Conservation (phyloP, 2,113 vertebrate genomes). For the Sisor rabdophorus region DNA sequence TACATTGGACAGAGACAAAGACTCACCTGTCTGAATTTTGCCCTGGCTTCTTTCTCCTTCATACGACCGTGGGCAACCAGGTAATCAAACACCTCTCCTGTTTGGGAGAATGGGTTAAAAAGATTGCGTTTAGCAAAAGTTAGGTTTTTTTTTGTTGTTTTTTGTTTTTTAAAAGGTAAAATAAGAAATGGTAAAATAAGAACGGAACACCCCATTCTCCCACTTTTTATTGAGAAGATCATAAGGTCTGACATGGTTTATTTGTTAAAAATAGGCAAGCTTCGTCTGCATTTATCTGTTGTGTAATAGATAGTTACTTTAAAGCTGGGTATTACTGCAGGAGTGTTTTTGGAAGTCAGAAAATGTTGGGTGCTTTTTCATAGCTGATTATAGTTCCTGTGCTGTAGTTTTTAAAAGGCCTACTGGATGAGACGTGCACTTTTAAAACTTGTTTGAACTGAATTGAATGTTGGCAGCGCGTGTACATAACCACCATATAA, state of each 20-base stretch:
- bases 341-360: background rate
- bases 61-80: slow-evolving; percentile 80
- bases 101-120: background rate
- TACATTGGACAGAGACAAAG: background rate
- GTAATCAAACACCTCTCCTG: slow-evolving; percentile 81
- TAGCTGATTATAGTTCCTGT: background rate
- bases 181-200: background rate
- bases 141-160: too few relatives aligned
- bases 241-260: background rate
- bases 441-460: too few relatives aligned
- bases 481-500: too few relatives aligned
- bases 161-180: too few relatives aligned
- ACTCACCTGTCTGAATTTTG: slow-evolving; percentile 81
- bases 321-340: background rate
- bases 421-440: too few relatives aligned
- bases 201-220: background rate
- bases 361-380: background rate
- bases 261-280: background rate
- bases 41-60: slow-evolving; percentile 83
- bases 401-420: too few relatives aligned
- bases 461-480: too few relatives aligned
- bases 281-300: too few relatives aligned
- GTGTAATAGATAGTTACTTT: background rate
- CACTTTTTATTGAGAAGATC: background rate
- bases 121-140: background rate